Evolutionary conservation across 2,888 invertebrate genomes (phyloP), one percentile per base, ranked within the genome.

Genomic region (Caenorhabditis japonica): DNA sequence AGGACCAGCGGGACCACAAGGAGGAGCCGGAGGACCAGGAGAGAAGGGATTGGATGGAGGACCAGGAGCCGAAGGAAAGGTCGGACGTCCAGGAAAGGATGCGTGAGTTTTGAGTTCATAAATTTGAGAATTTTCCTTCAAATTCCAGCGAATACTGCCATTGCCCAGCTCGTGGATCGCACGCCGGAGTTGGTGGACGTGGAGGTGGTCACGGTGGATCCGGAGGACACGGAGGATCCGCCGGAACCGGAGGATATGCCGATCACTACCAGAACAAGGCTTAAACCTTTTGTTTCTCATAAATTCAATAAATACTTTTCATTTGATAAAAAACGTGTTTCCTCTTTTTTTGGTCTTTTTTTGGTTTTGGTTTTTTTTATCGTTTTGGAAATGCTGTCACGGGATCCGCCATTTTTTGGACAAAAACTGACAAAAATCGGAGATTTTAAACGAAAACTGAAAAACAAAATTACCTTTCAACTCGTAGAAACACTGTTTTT

Each of bases 31-130:
- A 68, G 51, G 69, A 61, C 71, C 56, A 51, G 83, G 83, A 64
- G 71, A 77, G 41, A 66, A 60, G 39, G 83, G 83, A 64, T 55
- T 73, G 15, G 70, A 74, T 33, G 83, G 83, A 53, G 75, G 75
- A 44, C 75, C 77, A 56, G 84, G 84, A 55, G 55, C 53, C 8
- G 76, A 76, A 56, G 79, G 79, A 76, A 73, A 60, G 38, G 38
- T 68, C 23, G 79, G 79, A 44, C 39, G 79, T 36, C 79, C 79
- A 34, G 79, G 79, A 64, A 62, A 60, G 44, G 79, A 79, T 53
- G 79, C 74, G 70, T 71, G 34, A 49, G 70, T 62, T 49, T 17
- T n/a, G 27, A n/a, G 7, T 12, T 1, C 0, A 8, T 46, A 5
- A 34, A 10, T 19, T 33, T 13, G 15, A 19, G 38, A 17, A 15